Evolutionary conservation across 2,888 invertebrate species (phyloP).

Genomic region (Pteria penguin): DNA sequence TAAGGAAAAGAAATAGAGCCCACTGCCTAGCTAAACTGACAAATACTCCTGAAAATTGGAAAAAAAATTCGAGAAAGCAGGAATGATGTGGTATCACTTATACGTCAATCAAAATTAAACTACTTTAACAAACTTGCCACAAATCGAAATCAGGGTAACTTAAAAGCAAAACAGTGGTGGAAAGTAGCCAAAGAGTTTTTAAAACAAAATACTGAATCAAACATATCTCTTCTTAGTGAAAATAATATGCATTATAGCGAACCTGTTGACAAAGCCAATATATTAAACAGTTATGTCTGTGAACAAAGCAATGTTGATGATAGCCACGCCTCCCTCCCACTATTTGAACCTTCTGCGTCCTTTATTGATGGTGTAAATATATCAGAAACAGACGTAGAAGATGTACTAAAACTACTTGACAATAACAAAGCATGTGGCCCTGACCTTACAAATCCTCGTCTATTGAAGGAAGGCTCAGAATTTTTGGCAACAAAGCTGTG

Average conservation of each 20-base stretch:
- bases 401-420: no score
- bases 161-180: not conserved
- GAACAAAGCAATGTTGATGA: not conserved
- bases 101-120: not conserved
- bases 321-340: not conserved
- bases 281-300: not conserved
- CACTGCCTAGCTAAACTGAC: no score
- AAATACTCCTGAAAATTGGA: not conserved
- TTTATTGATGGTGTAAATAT: no score
- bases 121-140: not conserved
- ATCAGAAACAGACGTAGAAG: no score
- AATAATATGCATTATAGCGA: not conserved
- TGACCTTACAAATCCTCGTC: no score
- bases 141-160: not conserved
- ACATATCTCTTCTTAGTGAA: not conserved
- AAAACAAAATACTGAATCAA: not conserved
- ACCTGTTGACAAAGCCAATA: not conserved
- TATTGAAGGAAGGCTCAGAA: no score
- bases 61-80: not conserved
- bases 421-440: no score
- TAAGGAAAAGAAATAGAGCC: not conserved
- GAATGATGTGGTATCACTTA: not conserved
- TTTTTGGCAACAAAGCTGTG: no score
- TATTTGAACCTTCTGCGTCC: no score
- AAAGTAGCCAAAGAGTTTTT: not conserved